These are phyloP conservation scores for Montipora efflorescens DNA, from an alignment of 64 coral and sea anemone species.

Conservation along the genomic window DNA sequence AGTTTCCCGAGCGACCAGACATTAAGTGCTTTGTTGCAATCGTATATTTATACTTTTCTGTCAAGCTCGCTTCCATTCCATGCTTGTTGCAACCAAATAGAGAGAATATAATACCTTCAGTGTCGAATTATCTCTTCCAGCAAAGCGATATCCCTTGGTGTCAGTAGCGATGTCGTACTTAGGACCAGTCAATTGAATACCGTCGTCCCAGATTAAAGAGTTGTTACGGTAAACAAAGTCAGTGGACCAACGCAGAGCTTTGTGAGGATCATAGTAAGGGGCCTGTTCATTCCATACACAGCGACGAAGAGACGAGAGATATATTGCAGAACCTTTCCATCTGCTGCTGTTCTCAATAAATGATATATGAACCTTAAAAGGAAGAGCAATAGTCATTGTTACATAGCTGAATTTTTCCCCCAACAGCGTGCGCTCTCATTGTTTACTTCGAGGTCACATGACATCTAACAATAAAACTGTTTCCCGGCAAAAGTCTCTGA, in stretches of 20 bases:
- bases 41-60: too few relatives aligned
- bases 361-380: conserved; percentile 69
- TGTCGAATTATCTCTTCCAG: not conserved
- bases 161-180: conserved; percentile 91
- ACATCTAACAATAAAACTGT: too few relatives aligned
- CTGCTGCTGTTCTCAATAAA: conserved; percentile 80
- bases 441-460: too few relatives aligned
- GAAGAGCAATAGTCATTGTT: not conserved
- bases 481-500: too few relatives aligned
- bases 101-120: not conserved
- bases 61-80: too few relatives aligned
- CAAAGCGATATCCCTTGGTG: conserved; percentile 14
- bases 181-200: conserved; percentile 29
- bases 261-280: conserved; percentile 55
- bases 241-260: conserved; percentile 80
- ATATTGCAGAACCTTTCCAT: conserved; percentile 84
- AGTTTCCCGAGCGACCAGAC: too few relatives aligned
- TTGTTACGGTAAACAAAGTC: conserved; percentile 73
- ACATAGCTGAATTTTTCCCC: too few relatives aligned
- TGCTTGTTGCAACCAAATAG: too few relatives aligned
- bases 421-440: too few relatives aligned
- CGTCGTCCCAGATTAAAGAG: conserved; percentile 28
- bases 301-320: conserved; percentile 59
- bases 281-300: conserved; percentile 82
- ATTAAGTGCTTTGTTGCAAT: too few relatives aligned